Evolutionary conservation across 1,140 invertebrate species (phyloP).

Genomic region (Cepaea nemoralis): DNA sequence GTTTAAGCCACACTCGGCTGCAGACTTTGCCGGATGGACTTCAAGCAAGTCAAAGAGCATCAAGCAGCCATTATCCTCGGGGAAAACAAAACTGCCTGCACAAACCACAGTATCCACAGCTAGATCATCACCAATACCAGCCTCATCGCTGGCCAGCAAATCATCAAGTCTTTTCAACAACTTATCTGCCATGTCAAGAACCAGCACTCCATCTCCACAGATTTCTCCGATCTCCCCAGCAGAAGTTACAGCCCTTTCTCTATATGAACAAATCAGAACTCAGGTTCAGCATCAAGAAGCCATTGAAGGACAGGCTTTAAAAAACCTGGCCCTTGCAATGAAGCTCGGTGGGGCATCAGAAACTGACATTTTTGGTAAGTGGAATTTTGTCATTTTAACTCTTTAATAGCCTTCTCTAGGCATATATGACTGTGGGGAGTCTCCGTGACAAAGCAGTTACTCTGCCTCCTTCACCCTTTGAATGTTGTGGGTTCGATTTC

Average conservation of each 20-base stretch:
- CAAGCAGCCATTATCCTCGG: neutral
- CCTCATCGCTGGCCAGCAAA: neutral
- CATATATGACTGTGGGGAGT: no score
- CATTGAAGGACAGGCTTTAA: slow-evolving; percentile 32
- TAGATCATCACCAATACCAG: neutral
- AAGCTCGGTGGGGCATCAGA: neutral
- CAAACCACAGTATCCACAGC: neutral
- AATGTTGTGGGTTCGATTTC: no score
- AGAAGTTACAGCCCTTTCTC: slow-evolving; percentile 3
- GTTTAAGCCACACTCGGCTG: neutral
- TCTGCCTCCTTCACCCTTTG: no score
- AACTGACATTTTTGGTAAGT: neutral
- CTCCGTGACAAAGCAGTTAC: no score
- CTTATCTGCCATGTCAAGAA: neutral
- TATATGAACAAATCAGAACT: slow-evolving; percentile 33
- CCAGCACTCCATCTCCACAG: slow-evolving; percentile 14
- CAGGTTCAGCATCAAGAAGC: slow-evolving; percentile 33
- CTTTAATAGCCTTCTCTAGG: neutral
- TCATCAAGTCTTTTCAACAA: neutral
- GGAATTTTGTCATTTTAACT: neutral
- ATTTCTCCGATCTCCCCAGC: slow-evolving; percentile 7
- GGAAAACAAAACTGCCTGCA: neutral
- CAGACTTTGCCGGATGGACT: slow-evolving; percentile 10
- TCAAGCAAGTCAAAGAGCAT: neutral
- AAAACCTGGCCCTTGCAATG: slow-evolving; percentile 23